Percentiles rank a stretch among this genome's conserved stretches.
phyloP scores from a whole-genome alignment of 1,140 invertebrate species.

The Drosophila carrolli region DNA sequence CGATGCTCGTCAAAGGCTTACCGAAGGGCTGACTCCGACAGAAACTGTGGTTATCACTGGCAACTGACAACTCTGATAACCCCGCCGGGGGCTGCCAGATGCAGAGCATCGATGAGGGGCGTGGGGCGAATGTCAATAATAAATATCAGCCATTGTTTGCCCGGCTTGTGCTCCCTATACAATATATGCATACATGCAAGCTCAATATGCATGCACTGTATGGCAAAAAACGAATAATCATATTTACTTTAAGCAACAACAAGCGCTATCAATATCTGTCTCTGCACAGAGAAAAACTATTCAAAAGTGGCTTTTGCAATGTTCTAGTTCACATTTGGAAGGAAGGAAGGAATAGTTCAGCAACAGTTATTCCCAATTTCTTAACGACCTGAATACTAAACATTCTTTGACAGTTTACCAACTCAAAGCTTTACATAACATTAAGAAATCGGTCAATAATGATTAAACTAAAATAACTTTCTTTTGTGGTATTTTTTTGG shows the following conservation, averaged over 20 bases:
- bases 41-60: conserved; percentile 66
- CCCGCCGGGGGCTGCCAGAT: conserved; percentile 52
- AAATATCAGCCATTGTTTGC: conserved; percentile 81
- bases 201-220: conserved; percentile 28
- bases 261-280: conserved; percentile 35
- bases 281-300: conserved; percentile 8
- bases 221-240: conserved; percentile 66
- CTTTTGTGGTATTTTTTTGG: too few relatives aligned
- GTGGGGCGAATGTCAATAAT: conserved; percentile 69
- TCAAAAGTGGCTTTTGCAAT: too few relatives aligned
- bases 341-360: too few relatives aligned
- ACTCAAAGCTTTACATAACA: too few relatives aligned
- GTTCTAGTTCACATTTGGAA: too few relatives aligned
- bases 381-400: too few relatives aligned
- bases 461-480: too few relatives aligned
- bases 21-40: conserved; percentile 3
- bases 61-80: conserved; percentile 73
- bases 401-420: too few relatives aligned
- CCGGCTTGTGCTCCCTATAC: conserved; percentile 22
- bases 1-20: conserved; percentile 64
- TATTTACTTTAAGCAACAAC: conserved; percentile 77
- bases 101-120: conserved; percentile 3
- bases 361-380: too few relatives aligned
- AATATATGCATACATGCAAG: conserved; percentile 22
- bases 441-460: too few relatives aligned